A percentile compares a stretch with the other conserved stretches of the same genome.
phyloP scores from a whole-genome alignment of 2,888 invertebrate genomes.

The Suillia variegata region DNA sequence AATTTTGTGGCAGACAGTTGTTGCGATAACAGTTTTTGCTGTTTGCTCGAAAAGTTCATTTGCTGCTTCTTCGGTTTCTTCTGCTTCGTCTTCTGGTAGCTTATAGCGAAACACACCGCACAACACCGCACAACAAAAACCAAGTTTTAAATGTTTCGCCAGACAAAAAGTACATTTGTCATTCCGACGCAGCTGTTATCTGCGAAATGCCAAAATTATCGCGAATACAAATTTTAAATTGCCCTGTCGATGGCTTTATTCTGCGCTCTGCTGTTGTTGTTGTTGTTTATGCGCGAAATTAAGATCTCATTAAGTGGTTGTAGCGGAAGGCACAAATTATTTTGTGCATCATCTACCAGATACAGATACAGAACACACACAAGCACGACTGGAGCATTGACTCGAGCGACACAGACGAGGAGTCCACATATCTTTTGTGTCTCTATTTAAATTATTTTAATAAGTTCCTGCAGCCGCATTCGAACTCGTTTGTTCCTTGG shows the following conservation, averaged over 20 bases:
- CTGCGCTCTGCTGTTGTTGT: no score
- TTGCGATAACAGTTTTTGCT: constrained; percentile 24
- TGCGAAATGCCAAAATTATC: constrained; percentile 33
- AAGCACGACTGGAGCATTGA: neutral
- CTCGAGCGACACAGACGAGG: no score
- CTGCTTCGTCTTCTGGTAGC: constrained; percentile 16
- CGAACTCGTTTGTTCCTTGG: neutral
- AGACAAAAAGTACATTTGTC: constrained; percentile 32
- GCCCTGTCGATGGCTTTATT: constrained; percentile 31
- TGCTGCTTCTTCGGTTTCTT: constrained; percentile 11
- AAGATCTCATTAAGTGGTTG: constrained; percentile 20
- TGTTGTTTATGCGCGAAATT: no score
- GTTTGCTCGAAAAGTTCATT: neutral
- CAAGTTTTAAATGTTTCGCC: constrained; percentile 27
- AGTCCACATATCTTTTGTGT: no score
- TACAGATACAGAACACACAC: neutral
- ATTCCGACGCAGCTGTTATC: constrained; percentile 31
- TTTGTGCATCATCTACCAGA: neutral
- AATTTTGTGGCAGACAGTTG: constrained; percentile 21
- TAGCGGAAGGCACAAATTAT: neutral
- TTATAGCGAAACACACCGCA: constrained; percentile 26
- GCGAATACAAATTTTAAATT: constrained; percentile 32
- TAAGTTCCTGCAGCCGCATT: no score
- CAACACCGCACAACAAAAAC: no score
- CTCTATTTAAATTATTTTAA: constrained; percentile 1